Base-by-base conservation (phyloP, 2,113 vertebrate genomes). In the Ochotona princeps region DNA sequence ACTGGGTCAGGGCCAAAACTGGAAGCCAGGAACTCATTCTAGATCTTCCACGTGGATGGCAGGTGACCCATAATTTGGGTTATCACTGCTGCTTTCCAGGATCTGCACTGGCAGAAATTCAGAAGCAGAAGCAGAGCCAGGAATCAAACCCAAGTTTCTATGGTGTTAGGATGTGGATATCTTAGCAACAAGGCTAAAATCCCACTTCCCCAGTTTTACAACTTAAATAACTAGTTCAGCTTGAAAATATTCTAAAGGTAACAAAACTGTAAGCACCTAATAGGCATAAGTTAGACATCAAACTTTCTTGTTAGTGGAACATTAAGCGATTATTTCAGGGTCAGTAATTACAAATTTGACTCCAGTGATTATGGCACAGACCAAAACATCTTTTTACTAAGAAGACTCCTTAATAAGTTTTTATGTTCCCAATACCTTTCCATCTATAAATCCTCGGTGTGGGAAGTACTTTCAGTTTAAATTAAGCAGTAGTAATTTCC, bases 301-400 rank as follows among this genome's bases (percentile, higher is more conserved):
- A 28, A 67, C 67, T 72, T 87, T 83, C 1, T 2, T 66, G 11
- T 54, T 26, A 82, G 32, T 86, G 30, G 49, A 83, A 23, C 38
- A 60, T 9, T 78, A n/a, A 76, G 13, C 69, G 47, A 70, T 81
- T 12, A 10, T 1, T 75, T 32, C 72, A 82, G 78, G 30, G 17
- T 30, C n/a, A 51, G 4, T 81, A n/a, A 82, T 11, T 25, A 84
- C 73, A 92, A 69, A 82, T 88, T 89, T 18, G 72, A 44, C 83
- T 81, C 61, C 75, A n/a, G 9, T 79, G 54, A 75, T 4, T 51
- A 25, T 1, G 7, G 5, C 26, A 90, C 35, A 66, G 86, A 66
- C 1, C 47, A 91, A 97, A 91, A 32, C 23, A 93, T 18, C 28
- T 51, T 80, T 63, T 92, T 54, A 92, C 67, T 87, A 93, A 91